Percentiles rank a stretch among this genome's conserved stretches.
These are phyloP conservation scores for Pectinophora gossypiella DNA, from an alignment of 1,140 invertebrate genomes.

Conservation along the genomic window DNA sequence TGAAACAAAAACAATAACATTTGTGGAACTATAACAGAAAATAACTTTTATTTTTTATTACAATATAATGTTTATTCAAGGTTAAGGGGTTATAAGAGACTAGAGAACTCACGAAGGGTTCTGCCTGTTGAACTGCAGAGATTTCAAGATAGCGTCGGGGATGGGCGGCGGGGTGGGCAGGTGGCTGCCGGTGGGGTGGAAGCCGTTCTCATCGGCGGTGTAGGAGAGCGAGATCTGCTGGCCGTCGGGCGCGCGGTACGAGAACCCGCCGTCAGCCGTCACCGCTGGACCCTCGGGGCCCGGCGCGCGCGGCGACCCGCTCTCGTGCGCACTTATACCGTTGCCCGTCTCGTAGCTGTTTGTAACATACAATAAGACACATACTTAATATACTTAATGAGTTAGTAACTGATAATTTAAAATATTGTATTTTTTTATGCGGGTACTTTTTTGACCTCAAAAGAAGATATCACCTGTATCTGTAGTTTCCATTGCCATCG, in stretches of 20 bases:
- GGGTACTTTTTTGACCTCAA: not conserved
- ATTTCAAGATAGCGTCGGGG: constrained; percentile 74
- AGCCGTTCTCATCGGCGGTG: constrained; percentile 88
- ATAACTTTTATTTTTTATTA: not conserved
- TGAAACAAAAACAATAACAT: constrained; percentile 11
- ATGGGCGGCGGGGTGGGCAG: constrained; percentile 87
- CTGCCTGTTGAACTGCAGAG: constrained; percentile 53
- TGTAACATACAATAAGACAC: constrained; percentile 13
- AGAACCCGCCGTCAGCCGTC: constrained; percentile 81
- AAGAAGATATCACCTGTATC: constrained; percentile 34
- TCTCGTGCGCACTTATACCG: constrained; percentile 81
- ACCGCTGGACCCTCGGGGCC: constrained; percentile 78
- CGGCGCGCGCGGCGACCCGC: constrained; percentile 79
- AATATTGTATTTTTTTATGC: not conserved
- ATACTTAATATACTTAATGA: too few relatives aligned
- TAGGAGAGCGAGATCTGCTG: constrained; percentile 82
- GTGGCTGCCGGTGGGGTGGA: constrained; percentile 83
- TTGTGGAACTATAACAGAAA: not conserved
- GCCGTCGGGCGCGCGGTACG: constrained; percentile 85
- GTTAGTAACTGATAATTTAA: too few relatives aligned
- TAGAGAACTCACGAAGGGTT: constrained; percentile 46
- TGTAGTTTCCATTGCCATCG: constrained; percentile 60
- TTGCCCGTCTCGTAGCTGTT: constrained; percentile 78
- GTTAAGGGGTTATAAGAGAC: constrained; percentile 15
- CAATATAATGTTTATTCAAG: not conserved